Percentiles rank a stretch among this genome's conserved stretches.
These are phyloP conservation scores for Fistularia commersonii DNA, from an alignment of 2,797 vertebrate species.

Conservation along the genomic window DNA sequence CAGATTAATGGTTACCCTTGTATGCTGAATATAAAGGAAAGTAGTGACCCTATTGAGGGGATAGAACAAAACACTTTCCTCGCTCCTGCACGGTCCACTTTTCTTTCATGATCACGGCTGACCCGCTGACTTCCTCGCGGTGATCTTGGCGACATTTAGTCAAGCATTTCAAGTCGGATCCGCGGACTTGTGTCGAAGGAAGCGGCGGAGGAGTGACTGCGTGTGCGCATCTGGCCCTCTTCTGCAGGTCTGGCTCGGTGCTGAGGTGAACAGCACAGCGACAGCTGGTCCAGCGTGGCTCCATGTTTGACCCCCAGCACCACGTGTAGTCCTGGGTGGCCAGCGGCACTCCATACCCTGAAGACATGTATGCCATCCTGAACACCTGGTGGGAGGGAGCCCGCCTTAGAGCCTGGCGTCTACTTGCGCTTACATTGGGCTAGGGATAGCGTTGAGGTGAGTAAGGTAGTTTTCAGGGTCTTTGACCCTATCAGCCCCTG, in stretches of 20 bases:
- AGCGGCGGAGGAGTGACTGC: constrained; percentile 51
- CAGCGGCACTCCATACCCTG: constrained; percentile 64
- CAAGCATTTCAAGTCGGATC: constrained; percentile 50
- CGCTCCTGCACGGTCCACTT: constrained; percentile 11
- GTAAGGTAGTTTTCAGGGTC: constrained; percentile 51
- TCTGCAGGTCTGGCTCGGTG: constrained; percentile 59
- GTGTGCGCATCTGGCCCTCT: constrained; percentile 72
- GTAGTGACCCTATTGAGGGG: constrained; percentile 42
- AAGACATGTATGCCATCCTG: constrained; percentile 67
- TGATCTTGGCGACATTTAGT: constrained; percentile 43
- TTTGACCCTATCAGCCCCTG: constrained; percentile 61
- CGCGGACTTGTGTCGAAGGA: constrained; percentile 17
- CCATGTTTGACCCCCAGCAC: constrained; percentile 80
- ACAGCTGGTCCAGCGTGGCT: constrained; percentile 81
- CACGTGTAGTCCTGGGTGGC: constrained; percentile 63
- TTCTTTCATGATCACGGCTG: constrained; percentile 12
- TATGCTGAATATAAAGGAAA: constrained; percentile 46
- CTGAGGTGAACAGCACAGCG: constrained; percentile 67
- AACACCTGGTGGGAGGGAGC: constrained; percentile 75
- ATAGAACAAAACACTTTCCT: constrained; percentile 17
- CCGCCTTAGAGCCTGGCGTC: constrained; percentile 67
- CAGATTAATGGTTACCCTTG: constrained; percentile 61
- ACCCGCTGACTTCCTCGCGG: constrained; percentile 21
- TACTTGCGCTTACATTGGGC: constrained; percentile 53
- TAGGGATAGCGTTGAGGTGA: constrained; percentile 50